Base-by-base conservation (phyloP, 1,140 invertebrate genomes). In the Chrysopa pallens region DNA sequence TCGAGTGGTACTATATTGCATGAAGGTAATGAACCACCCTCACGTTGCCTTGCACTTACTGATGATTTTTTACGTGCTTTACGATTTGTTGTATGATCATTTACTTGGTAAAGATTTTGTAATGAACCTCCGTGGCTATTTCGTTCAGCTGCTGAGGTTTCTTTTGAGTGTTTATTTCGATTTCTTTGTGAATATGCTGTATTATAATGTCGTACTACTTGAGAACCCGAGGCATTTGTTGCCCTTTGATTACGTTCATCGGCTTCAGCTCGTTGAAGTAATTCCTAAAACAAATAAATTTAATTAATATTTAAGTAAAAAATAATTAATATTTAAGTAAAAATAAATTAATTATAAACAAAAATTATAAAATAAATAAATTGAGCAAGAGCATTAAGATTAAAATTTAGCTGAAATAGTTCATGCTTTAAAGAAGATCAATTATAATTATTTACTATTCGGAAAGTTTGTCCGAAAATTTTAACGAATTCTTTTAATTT, bases 21-120 rank as follows among this genome's bases (percentile, higher is more conserved):
- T 49, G 53, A 33, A 0, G 72, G 72, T 43, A 74, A 56, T 15
- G 71, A 73, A 45, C 76, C 76, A 40, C 76, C 76, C 62, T 78
- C 76, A 11, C 73, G 62, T 53, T 77, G 74, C 41, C 76, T 62
- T 6, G 75, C 68, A 42, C 73, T 76, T 1, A 72, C 69, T 9
- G 29, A 58, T 54, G 8, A 48, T 52, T 36, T 52, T 51, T 42
- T 48, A 46, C 9, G 47, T 43, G 17, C 45, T 12, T 29, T 51
- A 23, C 42, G 51, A 36, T 38, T 44, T 43, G 35, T 8, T 14
- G 42, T 40, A 28, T 41, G 39, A 33, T 39, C 47, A 33, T 33
- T 9, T 11, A 33, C 23, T 45, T 44, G 42, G 38, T 40, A n/a
- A 28, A 46, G 5, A 43, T 46, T 17, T 50, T 49, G 45, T 51